These are phyloP conservation scores for Rhynchomys soricoides DNA, from an alignment of 2,113 vertebrate species.

Conservation along the genomic window DNA sequence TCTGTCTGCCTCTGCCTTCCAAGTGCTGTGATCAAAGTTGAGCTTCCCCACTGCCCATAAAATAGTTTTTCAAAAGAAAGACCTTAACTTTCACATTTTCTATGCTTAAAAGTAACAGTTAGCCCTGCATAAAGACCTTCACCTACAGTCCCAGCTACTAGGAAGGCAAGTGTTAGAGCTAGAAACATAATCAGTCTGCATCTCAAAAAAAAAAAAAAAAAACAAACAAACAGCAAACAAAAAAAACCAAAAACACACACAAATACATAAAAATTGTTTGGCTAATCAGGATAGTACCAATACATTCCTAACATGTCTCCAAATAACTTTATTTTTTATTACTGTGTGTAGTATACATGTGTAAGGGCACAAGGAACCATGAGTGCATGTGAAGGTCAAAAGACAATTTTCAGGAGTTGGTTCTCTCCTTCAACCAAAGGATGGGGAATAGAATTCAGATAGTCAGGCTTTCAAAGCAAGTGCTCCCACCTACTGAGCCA, in stretches of 20 bases:
- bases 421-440: not conserved
- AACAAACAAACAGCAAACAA: not conserved
- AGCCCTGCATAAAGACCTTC: no score
- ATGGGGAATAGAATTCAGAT: not conserved
- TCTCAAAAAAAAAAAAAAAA: not conserved
- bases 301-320: constrained; percentile 24
- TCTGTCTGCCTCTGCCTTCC: not conserved
- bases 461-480: not conserved
- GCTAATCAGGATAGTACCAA: not conserved
- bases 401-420: not conserved
- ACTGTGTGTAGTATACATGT: not conserved
- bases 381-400: not conserved
- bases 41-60: not conserved
- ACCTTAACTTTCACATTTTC: not conserved
- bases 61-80: not conserved
- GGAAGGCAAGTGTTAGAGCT: not conserved
- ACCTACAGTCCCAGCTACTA: not conserved
- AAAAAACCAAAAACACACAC: no score
- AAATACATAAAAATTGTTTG: not conserved
- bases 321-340: not conserved
- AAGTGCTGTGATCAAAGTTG: not conserved
- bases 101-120: not conserved
- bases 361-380: not conserved
- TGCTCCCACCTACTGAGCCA: not conserved
- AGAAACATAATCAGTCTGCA: not conserved